Conservation (phyloP, 2,888 invertebrate genomes). For the Antheraea assamensis region DNA sequence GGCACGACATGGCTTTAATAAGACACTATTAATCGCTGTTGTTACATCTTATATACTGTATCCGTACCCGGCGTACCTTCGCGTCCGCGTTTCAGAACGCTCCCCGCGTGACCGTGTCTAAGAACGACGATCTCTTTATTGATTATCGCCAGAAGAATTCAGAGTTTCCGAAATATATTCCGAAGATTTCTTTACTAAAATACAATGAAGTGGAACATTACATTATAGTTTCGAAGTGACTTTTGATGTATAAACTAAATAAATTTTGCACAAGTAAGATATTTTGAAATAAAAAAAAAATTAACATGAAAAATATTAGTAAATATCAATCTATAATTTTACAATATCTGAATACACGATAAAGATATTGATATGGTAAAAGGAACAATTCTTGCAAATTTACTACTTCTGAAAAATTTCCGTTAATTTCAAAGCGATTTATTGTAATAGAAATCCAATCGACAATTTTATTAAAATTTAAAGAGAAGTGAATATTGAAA, state of each 20-base stretch:
- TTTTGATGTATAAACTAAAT: neutral
- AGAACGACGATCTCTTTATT: constrained; percentile 74
- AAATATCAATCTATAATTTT: neutral
- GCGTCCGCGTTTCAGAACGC: constrained; percentile 63
- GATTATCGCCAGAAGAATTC: constrained; percentile 66
- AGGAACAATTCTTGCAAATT: no score
- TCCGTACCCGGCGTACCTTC: constrained; percentile 60
- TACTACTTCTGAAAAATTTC: no score
- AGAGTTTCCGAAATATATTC: constrained; percentile 17
- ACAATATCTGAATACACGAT: neutral
- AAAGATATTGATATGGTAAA: no score
- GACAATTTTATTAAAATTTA: neutral
- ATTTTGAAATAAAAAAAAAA: no score
- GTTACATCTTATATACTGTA: constrained; percentile 34
- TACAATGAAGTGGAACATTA: neutral
- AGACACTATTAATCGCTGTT: constrained; percentile 9
- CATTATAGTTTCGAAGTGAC: neutral
- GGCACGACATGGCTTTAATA: no score
- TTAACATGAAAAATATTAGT: no score
- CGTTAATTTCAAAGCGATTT: no score
- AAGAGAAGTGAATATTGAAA: neutral
- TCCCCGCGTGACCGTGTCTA: constrained; percentile 75
- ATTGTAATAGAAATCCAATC: neutral
- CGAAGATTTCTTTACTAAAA: constrained; percentile 3
- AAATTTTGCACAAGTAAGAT: neutral